phyloP scores from a whole-genome alignment of 2,113 vertebrate genomes.

The Paracanthobrama guichenoti region DNA sequence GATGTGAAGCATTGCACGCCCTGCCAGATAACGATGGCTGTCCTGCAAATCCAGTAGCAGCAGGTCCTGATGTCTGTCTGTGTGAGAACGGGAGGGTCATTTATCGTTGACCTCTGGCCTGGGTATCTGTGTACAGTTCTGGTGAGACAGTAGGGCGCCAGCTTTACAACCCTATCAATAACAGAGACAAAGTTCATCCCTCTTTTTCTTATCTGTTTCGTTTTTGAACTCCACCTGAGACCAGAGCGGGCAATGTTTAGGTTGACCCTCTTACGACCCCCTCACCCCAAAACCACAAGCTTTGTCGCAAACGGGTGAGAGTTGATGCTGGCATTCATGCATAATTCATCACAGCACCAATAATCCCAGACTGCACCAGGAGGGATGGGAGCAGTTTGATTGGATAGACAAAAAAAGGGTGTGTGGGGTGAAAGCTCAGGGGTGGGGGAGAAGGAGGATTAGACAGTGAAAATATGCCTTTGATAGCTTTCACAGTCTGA shows the following conservation, averaged over 20 bases:
- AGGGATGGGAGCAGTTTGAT: constrained; percentile 72
- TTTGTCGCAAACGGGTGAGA: constrained; percentile 73
- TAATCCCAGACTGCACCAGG: constrained; percentile 73
- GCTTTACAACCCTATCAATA: constrained; percentile 67
- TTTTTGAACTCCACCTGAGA: constrained; percentile 39
- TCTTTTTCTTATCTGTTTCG: constrained; percentile 55
- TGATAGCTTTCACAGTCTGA: constrained; percentile 81
- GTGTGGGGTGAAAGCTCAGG: constrained; percentile 64
- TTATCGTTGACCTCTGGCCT: constrained; percentile 62
- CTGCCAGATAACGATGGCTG: background rate
- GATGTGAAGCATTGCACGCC: background rate
- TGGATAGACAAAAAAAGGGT: constrained; percentile 68
- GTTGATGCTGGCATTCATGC: constrained; percentile 80
- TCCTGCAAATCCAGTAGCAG: constrained; percentile 46
- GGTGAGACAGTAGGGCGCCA: constrained; percentile 58
- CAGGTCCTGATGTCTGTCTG: constrained; percentile 59
- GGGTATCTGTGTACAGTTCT: constrained; percentile 53
- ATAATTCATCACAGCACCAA: constrained; percentile 81
- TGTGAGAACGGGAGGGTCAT: constrained; percentile 61
- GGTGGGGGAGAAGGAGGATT: constrained; percentile 76
- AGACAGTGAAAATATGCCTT: constrained; percentile 80
- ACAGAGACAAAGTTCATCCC: constrained; percentile 68
- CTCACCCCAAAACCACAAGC: constrained; percentile 17
- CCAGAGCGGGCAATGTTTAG: background rate
- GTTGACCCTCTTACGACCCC: constrained; percentile 21